These are phyloP conservation scores for Oreochromis niloticus DNA, from an alignment of 2,113 vertebrate species.

Conservation along the genomic window DNA sequence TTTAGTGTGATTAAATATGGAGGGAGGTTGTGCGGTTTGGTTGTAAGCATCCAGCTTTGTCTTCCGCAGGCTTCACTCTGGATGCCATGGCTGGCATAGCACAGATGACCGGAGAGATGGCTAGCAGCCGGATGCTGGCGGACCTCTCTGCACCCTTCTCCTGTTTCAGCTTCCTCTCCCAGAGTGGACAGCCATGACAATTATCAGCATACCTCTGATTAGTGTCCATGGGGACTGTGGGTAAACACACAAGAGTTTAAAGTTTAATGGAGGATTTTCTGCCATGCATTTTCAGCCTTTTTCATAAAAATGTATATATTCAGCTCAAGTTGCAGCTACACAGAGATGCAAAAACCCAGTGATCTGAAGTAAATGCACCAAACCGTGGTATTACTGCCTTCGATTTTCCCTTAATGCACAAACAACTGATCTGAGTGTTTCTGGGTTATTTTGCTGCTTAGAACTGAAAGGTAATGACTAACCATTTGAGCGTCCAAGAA, in stretches of 20 bases:
- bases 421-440: not conserved
- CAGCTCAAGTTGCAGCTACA: not conserved
- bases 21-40: not conserved
- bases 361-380: not conserved
- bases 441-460: slow-evolving; percentile 1
- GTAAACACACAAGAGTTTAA: not conserved
- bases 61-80: not conserved
- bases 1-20: not conserved
- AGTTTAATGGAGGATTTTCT: not conserved
- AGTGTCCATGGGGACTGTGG: not conserved
- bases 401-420: not conserved
- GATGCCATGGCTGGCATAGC: slow-evolving; percentile 35
- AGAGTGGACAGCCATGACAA: not conserved
- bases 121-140: slow-evolving; percentile 35
- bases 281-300: not conserved
- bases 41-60: slow-evolving; percentile 1
- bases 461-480: slow-evolving; percentile 8
- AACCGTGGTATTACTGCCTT: not conserved
- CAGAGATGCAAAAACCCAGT: not conserved
- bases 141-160: slow-evolving; percentile 33
- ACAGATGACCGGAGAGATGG: slow-evolving; percentile 46
- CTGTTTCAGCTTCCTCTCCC: slow-evolving; percentile 45
- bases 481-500: slow-evolving; percentile 10
- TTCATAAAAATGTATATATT: not conserved
- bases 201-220: slow-evolving; percentile 47